These are phyloP conservation scores for Halisarca cf. caerulea DNA, from an alignment of 37 sponge, comb jelly and placozoan species.

Conservation along the genomic window DNA sequence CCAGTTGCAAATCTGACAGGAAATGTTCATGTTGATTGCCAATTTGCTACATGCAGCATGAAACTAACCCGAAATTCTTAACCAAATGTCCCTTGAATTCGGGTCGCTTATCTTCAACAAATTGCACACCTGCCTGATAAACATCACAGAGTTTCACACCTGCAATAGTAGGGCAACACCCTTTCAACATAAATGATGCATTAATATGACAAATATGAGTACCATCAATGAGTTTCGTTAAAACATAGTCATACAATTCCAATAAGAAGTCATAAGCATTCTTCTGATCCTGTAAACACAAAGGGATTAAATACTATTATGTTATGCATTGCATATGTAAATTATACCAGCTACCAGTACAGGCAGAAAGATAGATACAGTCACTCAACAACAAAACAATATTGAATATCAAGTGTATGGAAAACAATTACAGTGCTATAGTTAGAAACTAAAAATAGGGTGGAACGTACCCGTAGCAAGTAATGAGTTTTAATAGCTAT, in stretches of 20 bases:
- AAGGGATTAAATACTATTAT: too few species aligned
- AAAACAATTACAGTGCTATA: too few species aligned
- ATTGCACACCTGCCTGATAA: conserved; percentile 52
- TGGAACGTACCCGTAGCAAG: too few species aligned
- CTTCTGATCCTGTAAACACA: conserved; percentile 83
- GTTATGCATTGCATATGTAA: too few species aligned
- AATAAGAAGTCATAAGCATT: conserved; percentile 81
- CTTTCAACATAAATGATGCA: background rate
- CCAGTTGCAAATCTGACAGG: conserved; percentile 82
- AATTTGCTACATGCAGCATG: background rate
- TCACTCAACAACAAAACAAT: too few species aligned
- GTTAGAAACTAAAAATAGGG: too few species aligned
- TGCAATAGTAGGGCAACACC: background rate
- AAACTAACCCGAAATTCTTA: conserved; percentile 75
- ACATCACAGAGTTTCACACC: conserved; percentile 73
- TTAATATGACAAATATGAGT: background rate
- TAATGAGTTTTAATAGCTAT: too few species aligned
- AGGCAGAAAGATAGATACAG: too few species aligned
- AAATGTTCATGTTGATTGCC: background rate
- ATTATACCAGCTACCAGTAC: too few species aligned
- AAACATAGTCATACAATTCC: conserved; percentile 69
- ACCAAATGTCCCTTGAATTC: conserved; percentile 69
- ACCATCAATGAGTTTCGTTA: conserved; percentile 64
- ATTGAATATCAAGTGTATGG: too few species aligned
- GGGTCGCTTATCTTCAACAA: conserved; percentile 61